These are phyloP conservation scores for Penaeus vannamei DNA, from an alignment of 1,140 invertebrate genomes.

Conservation along the genomic window DNA sequence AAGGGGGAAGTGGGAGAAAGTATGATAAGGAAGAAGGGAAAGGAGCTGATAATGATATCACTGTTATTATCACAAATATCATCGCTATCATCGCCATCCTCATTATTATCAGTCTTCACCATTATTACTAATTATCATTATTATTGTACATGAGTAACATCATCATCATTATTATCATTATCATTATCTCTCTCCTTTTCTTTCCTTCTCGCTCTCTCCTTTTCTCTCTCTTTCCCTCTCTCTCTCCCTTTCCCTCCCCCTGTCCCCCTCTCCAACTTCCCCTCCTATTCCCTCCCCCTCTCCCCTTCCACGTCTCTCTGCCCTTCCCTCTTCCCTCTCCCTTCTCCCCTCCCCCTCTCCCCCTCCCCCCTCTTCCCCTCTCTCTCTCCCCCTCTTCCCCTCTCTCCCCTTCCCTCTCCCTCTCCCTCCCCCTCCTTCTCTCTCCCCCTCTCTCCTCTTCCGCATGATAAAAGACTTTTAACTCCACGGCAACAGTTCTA, in stretches of 20 bases:
- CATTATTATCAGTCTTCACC: too few species aligned
- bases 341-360: neutral
- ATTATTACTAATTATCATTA: too few species aligned
- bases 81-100: too few species aligned
- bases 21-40: too few species aligned
- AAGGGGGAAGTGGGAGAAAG: too few species aligned
- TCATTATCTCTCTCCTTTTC: neutral
- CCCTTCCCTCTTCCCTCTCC: neutral
- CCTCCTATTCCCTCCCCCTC: neutral
- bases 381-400: neutral
- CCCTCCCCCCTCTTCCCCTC: neutral
- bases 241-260: too few species aligned
- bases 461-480: neutral
- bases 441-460: neutral
- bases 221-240: too few species aligned
- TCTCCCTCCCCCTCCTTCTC: neutral
- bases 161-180: too few species aligned
- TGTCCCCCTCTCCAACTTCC: neutral
- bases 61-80: too few species aligned
- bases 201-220: conserved; percentile 23
- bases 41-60: too few species aligned
- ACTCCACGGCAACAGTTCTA: too few species aligned
- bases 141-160: too few species aligned
- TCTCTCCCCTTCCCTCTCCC: neutral
- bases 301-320: neutral